These are phyloP conservation scores for Delia radicum DNA, from an alignment of 1,140 invertebrate species.

Conservation along the genomic window DNA sequence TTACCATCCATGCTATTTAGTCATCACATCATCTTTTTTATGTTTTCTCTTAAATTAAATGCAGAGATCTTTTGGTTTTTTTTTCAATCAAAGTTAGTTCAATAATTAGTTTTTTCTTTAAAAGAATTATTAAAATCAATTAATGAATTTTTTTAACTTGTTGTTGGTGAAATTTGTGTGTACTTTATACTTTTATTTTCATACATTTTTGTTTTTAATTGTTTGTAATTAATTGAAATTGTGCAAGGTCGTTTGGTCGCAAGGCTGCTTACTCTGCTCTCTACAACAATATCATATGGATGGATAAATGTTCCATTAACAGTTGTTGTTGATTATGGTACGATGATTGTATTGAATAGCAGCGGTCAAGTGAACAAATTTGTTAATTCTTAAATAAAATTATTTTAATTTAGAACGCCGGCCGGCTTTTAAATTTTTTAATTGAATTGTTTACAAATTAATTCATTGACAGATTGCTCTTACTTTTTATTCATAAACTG, in stretches of 20 bases:
- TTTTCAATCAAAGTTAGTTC: conserved; percentile 1
- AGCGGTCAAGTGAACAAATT: not conserved
- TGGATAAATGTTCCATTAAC: not conserved
- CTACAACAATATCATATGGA: not conserved
- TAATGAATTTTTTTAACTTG: conserved; percentile 27
- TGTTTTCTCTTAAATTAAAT: too few species aligned
- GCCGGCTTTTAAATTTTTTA: not conserved
- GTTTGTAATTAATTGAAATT: conserved; percentile 54
- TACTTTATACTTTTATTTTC: too few species aligned
- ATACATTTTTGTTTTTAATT: conserved; percentile 40
- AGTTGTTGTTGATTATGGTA: not conserved
- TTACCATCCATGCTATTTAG: too few species aligned
- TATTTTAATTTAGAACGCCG: not conserved
- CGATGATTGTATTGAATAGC: not conserved
- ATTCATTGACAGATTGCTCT: too few species aligned
- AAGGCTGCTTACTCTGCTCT: not conserved
- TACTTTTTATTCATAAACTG: too few species aligned
- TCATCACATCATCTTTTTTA: too few species aligned
- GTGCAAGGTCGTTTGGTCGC: conserved; percentile 46
- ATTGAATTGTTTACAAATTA: not conserved
- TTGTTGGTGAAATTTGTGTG: conserved; percentile 1
- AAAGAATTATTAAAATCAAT: conserved; percentile 11
- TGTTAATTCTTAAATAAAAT: conserved; percentile 44
- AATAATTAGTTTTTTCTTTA: not conserved
- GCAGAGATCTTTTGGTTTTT: too few species aligned